Percentiles rank a stretch among this genome's conserved stretches.
These are phyloP conservation scores for Apamea anceps DNA, from an alignment of 2,888 invertebrate genomes.

Conservation along the genomic window DNA sequence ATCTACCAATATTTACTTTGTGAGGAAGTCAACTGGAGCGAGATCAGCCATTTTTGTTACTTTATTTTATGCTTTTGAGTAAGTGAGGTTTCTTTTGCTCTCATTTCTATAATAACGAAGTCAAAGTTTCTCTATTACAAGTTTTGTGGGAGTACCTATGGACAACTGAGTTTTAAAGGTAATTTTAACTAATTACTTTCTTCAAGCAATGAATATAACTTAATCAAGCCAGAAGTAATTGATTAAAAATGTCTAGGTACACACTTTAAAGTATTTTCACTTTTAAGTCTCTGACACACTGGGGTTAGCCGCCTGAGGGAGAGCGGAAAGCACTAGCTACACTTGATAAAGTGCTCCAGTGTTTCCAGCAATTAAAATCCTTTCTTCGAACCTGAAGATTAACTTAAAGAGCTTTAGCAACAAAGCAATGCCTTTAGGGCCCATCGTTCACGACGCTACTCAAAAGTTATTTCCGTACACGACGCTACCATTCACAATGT, in stretches of 20 bases:
- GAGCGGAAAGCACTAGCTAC: not conserved
- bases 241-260: not conserved
- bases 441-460: not conserved
- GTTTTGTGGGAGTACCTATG: not conserved
- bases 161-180: not conserved
- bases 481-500: not conserved
- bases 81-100: not conserved
- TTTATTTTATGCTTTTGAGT: slow-evolving; percentile 5
- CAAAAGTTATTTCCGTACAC: not conserved
- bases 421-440: not conserved
- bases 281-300: not conserved
- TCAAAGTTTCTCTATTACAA: not conserved
- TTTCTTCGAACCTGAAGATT: not conserved
- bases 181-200: not conserved
- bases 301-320: not conserved
- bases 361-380: not conserved
- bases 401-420: not conserved
- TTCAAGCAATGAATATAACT: not conserved
- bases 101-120: not conserved
- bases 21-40: slow-evolving; percentile 2
- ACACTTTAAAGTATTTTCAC: not conserved
- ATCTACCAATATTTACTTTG: slow-evolving; percentile 30
- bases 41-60: not conserved
- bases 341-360: not conserved
- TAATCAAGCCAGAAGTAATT: not conserved